Conservation (phyloP, 2,113 vertebrate species). For the Nothobranchius kuhntae region DNA sequence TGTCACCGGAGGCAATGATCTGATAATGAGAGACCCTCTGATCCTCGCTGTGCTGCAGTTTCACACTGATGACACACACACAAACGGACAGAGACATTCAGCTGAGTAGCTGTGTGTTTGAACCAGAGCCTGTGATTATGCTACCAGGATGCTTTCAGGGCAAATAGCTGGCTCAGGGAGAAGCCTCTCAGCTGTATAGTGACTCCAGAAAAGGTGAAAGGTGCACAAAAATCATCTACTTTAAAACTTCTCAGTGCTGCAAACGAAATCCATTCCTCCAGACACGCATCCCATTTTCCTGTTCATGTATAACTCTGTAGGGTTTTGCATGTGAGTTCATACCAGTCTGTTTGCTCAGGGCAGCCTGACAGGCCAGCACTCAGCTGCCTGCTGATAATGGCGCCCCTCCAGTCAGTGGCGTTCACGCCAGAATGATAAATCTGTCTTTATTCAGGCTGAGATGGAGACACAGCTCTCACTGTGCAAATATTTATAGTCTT, state of each 20-base stretch:
- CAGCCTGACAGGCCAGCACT: constrained; percentile 38
- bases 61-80: constrained; percentile 37
- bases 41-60: constrained; percentile 37
- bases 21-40: constrained; percentile 43
- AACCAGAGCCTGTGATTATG: not conserved
- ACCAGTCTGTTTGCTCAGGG: not conserved
- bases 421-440: constrained; percentile 48
- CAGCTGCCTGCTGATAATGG: constrained; percentile 57
- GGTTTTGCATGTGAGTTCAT: constrained; percentile 1
- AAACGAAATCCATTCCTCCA: not conserved
- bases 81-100: not conserved
- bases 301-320: not conserved
- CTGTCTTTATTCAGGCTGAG: constrained; percentile 42
- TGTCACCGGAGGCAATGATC: constrained; percentile 47
- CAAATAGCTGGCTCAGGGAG: too few species aligned
- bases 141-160: too few species aligned
- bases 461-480: constrained; percentile 15
- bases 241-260: too few species aligned
- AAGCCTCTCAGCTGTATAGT: too few species aligned
- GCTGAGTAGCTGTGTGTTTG: not conserved
- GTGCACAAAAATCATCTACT: too few species aligned
- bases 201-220: too few species aligned
- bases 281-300: not conserved
- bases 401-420: constrained; percentile 29
- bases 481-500: constrained; percentile 45